These are phyloP conservation scores for Rhadina sibilatrix DNA, from an alignment of 2,113 vertebrate genomes.

Conservation along the genomic window DNA sequence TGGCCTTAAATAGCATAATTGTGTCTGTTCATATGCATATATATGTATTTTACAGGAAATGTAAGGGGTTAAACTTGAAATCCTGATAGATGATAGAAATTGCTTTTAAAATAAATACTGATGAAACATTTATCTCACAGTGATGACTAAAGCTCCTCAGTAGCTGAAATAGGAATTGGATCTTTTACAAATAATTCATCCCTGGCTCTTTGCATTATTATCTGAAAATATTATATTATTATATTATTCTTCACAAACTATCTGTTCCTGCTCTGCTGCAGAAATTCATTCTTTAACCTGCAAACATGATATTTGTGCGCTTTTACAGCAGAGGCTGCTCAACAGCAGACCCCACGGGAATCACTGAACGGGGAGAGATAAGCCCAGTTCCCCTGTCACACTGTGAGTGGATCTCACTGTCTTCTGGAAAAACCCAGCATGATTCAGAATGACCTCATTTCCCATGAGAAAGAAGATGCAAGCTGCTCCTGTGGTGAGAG, in stretches of 20 bases:
- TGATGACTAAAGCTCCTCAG: neutral
- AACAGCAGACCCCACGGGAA: neutral
- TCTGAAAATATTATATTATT: neutral
- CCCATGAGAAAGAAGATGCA: neutral
- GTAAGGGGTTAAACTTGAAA: neutral
- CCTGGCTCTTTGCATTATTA: neutral
- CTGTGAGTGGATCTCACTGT: neutral
- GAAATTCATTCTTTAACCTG: neutral
- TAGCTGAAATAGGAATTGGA: neutral
- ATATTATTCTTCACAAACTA: neutral
- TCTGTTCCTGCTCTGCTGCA: neutral
- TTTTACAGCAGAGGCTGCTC: neutral
- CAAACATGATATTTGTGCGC: neutral
- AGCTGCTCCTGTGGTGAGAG: neutral
- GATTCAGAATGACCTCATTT: neutral
- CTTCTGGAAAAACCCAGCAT: neutral
- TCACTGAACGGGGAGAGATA: neutral
- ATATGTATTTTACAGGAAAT: neutral
- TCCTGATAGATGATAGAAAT: neutral
- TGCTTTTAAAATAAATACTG: neutral
- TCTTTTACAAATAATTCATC: neutral
- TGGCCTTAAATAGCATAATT: neutral
- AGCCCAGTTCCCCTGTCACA: neutral
- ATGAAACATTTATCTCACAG: neutral
- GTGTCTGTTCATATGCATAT: neutral